Conservation (phyloP, 2,888 invertebrate genomes). For the Sesamia inferens region DNA sequence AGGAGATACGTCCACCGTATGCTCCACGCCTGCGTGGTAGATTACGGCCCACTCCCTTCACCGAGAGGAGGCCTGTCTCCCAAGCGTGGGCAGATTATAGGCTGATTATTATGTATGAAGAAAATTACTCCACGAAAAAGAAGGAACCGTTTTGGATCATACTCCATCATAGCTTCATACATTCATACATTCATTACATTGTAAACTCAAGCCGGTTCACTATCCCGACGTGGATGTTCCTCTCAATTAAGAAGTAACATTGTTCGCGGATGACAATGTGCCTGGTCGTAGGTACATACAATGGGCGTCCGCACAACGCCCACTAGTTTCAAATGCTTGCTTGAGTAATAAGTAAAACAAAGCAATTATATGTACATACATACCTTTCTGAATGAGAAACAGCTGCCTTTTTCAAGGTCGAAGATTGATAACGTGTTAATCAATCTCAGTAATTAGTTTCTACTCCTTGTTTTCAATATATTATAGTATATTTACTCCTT, state of each 20-base stretch:
- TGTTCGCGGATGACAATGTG: constrained; percentile 63
- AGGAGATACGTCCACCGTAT: too few relatives aligned
- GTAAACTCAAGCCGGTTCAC: constrained; percentile 41
- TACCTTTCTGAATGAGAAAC: constrained; percentile 31
- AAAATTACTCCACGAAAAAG: neutral
- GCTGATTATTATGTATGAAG: neutral
- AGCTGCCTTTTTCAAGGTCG: constrained; percentile 24
- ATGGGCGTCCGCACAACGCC: constrained; percentile 63
- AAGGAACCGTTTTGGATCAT: neutral
- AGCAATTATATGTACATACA: constrained; percentile 13
- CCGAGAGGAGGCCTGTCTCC: too few relatives aligned
- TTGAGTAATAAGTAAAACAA: constrained; percentile 57
- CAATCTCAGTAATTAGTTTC: too few relatives aligned
- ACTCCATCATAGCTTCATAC: neutral
- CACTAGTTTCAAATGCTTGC: constrained; percentile 57
- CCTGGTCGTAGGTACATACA: constrained; percentile 50
- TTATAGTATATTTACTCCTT: too few relatives aligned
- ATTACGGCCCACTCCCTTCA: too few relatives aligned
- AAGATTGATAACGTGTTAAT: too few relatives aligned
- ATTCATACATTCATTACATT: constrained; percentile 12
- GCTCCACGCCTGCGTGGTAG: too few relatives aligned
- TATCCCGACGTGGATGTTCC: constrained; percentile 55
- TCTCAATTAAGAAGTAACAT: constrained; percentile 68
- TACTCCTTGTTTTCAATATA: too few relatives aligned
- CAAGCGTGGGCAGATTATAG: too few relatives aligned